Evolutionary conservation across 2,113 vertebrate species (phyloP).

Genomic region (Sphyrna mokarran): DNA sequence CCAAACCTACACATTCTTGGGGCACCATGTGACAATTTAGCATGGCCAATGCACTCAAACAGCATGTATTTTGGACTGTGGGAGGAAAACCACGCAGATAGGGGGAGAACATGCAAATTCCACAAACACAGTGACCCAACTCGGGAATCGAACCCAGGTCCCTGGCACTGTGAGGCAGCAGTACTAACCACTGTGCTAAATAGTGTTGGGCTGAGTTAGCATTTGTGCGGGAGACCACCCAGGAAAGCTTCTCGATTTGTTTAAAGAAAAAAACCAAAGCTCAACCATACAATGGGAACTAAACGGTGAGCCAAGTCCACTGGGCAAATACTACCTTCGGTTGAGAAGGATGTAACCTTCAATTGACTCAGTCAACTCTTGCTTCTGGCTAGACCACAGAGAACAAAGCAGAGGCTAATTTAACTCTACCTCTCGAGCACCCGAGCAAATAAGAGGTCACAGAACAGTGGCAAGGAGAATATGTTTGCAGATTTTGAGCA

Average conservation of each 20-base stretch:
- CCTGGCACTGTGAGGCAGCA: too few species aligned
- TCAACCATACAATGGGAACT: not conserved
- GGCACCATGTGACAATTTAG: too few species aligned
- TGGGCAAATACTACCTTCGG: not conserved
- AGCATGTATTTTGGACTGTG: too few species aligned
- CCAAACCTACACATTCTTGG: too few species aligned
- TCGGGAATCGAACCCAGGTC: too few species aligned
- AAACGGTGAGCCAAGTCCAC: not conserved
- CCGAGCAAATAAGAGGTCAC: not conserved
- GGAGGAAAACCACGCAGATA: too few species aligned
- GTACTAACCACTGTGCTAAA: not conserved
- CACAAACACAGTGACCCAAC: too few species aligned
- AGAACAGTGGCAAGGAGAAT: not conserved
- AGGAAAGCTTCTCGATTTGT: not conserved
- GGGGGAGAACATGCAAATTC: too few species aligned
- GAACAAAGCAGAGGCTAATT: not conserved
- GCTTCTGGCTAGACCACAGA: not conserved
- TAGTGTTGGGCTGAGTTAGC: not conserved
- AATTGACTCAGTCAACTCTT: not conserved
- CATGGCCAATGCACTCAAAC: too few species aligned
- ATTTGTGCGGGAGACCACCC: not conserved
- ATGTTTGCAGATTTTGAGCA: not conserved
- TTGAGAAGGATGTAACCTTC: not conserved
- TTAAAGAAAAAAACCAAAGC: not conserved
- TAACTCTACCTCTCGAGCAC: not conserved